phyloP scores from a whole-genome alignment of 1,140 invertebrate species.

The Ganaspis sp. region DNA sequence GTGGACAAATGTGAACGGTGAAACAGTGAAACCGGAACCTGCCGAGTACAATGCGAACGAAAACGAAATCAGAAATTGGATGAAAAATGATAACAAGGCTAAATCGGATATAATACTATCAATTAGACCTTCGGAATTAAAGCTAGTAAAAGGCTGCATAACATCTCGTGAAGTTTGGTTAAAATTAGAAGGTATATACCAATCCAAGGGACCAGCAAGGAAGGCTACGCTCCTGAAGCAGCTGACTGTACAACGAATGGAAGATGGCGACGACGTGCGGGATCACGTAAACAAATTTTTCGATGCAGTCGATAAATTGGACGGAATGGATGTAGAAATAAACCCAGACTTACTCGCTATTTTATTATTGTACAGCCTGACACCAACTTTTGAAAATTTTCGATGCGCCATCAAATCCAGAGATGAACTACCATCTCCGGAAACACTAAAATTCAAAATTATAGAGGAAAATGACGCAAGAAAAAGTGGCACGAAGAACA shows the following conservation, averaged over 20 bases:
- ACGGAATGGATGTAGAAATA: slow-evolving; percentile 49
- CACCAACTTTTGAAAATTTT: slow-evolving; percentile 55
- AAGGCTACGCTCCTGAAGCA: slow-evolving; percentile 41
- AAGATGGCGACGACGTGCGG: slow-evolving; percentile 35
- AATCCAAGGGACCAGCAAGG: slow-evolving; percentile 6
- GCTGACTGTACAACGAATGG: slow-evolving; percentile 6
- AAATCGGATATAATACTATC: slow-evolving; percentile 47
- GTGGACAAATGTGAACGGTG: slow-evolving; percentile 5
- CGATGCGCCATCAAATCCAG: slow-evolving; percentile 58
- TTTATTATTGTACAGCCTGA: slow-evolving; percentile 59
- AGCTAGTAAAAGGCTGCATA: slow-evolving; percentile 37
- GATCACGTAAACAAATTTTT: slow-evolving; percentile 50
- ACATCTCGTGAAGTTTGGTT: slow-evolving; percentile 46
- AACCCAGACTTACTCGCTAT: slow-evolving; percentile 57
- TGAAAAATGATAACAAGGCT: slow-evolving; percentile 37
- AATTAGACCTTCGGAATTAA: slow-evolving; percentile 43
- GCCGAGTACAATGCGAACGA: background rate
- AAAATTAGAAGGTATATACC: slow-evolving; percentile 45
- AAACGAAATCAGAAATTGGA: slow-evolving; percentile 25
- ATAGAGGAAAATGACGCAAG: slow-evolving; percentile 57
- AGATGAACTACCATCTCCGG: slow-evolving; percentile 51
- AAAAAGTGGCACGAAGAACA: slow-evolving; percentile 13
- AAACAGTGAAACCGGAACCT: background rate
- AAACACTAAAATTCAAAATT: slow-evolving; percentile 60
- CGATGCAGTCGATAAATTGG: slow-evolving; percentile 34